Conservation (phyloP, 2,797 vertebrate genomes). For the Rhinatrema bivittatum region DNA sequence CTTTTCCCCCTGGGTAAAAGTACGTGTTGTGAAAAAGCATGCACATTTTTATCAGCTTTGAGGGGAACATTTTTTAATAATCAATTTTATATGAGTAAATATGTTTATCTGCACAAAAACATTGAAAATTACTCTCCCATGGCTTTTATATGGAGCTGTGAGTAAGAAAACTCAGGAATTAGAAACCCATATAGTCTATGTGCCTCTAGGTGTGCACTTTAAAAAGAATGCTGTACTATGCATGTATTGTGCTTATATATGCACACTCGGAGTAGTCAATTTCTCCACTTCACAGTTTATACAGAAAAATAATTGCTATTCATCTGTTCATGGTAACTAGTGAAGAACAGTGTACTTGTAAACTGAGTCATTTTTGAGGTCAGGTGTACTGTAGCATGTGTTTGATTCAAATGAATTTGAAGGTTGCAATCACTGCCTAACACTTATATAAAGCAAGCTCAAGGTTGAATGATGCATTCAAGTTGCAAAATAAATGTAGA, state of each 20-base stretch:
- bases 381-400: slow-evolving; percentile 20
- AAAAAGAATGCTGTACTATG: too few relatives aligned
- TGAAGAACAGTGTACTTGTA: background rate
- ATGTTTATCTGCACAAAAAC: too few relatives aligned
- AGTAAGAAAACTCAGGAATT: too few relatives aligned
- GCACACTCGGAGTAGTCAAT: background rate
- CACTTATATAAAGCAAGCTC: slow-evolving; percentile 44
- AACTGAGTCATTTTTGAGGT: slow-evolving; percentile 16
- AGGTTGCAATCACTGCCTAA: slow-evolving; percentile 24
- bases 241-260: rapidly evolving
- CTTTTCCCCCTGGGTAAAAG: too few relatives aligned
- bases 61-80: too few relatives aligned
- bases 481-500: slow-evolving; percentile 56
- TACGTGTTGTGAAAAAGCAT: too few relatives aligned
- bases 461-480: slow-evolving; percentile 49
- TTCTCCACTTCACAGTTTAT: background rate
- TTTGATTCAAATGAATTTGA: slow-evolving; percentile 22
- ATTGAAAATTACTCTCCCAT: too few relatives aligned
- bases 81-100: too few relatives aligned
- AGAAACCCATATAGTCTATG: too few relatives aligned
- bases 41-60: too few relatives aligned
- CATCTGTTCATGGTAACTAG: background rate
- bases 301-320: background rate
- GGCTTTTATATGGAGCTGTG: too few relatives aligned
- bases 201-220: too few relatives aligned